Conservation (phyloP, 2,113 vertebrate species). For the Ondatra zibethicus region DNA sequence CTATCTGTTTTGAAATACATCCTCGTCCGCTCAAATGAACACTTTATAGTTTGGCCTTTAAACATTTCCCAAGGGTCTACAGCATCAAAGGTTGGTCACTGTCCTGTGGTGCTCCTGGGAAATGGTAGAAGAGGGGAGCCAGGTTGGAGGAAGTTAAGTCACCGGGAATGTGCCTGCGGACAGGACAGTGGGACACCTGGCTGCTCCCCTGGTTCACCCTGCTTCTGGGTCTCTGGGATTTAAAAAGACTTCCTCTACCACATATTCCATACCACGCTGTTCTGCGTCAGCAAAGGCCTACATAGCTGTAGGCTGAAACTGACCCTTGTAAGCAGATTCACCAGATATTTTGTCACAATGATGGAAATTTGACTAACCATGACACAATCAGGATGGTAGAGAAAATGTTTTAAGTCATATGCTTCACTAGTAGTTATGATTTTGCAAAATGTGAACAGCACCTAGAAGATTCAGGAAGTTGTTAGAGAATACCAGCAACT, state of each 20-base stretch:
- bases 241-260: neutral
- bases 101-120: neutral
- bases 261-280: neutral
- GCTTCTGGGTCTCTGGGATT: neutral
- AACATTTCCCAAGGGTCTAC: neutral
- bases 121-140: no score
- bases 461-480: neutral
- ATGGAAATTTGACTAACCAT: neutral
- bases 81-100: neutral
- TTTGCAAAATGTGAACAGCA: neutral
- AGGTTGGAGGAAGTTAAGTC: neutral
- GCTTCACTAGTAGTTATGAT: neutral
- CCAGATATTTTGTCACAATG: neutral
- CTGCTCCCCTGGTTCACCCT: neutral
- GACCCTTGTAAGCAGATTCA: neutral
- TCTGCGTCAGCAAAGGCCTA: neutral
- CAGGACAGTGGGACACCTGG: no score
- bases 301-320: neutral
- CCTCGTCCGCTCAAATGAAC: neutral
- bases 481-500: neutral
- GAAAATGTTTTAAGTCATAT: neutral
- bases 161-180: accelerated
- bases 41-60: neutral
- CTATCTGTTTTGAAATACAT: neutral
- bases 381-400: neutral